Evolutionary conservation across 2,888 invertebrate species (phyloP), one percentile per base, ranked within the genome.

Genomic region (Pristionchus maxplancki): DNA sequence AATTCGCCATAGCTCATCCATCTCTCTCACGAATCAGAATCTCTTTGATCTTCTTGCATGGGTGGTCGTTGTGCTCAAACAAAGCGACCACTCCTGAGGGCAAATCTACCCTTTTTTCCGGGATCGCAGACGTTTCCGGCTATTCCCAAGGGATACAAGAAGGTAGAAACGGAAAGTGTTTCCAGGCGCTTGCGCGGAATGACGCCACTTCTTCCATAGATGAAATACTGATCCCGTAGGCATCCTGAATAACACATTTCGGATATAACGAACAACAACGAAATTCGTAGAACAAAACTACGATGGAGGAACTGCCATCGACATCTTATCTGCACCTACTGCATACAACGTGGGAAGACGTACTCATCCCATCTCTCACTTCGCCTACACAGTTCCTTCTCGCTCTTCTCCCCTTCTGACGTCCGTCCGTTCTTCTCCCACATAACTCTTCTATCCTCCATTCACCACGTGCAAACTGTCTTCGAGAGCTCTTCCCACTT

Each of bases 51-150:
- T 31, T 17, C 37, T n/a, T 58, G 44, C 58, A 9, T 24, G 24
- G 58, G n/a, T 58, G 58, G 37, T 37, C 20, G 15, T 20, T 37
- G 37, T 37, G 20, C 78, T n/a, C 78, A 78, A 78, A 78, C 78
- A 78, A 78, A 44, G 1, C 17, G 78, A 48, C 44, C 78, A 78
- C 28, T 28, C 78, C 78, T 37, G 78, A 44, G 78, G 78, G 78
- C 78, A 78, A 48, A 78, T 78, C 78, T 78, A 78, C 9, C 48
- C 78, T 44, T 71, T 71, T 37, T 78, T 78, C 78, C 78, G 78
- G 44, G 78, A 78, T 78, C 28, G n/a, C 44, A 78, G n/a, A 78
- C 44, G 2, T 67, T 28, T 67, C 44, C 6, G 44, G 11, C 8
- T 44, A 44, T 28, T 3, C 64, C 2, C 28, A 6, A 8, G n/a